Evolutionary conservation across 2,888 invertebrate species (phyloP), one percentile per base, ranked within the genome.

Genomic region (Folsomia candida): DNA sequence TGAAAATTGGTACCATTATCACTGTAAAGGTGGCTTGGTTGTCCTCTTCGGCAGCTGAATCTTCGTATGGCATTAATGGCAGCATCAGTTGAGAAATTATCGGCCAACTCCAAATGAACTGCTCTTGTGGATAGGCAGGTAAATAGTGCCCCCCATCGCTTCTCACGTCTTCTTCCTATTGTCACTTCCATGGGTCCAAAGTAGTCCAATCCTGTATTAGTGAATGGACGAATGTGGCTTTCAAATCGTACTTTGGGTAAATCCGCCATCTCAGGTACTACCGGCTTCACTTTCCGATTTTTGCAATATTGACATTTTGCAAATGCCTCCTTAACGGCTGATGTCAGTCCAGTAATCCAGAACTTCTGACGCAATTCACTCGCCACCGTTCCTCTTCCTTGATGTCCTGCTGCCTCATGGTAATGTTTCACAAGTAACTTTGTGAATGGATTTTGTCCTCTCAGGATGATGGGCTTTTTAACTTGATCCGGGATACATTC

Each of bases 1-100:
- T 67, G 65, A 28, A 77, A 77, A 47, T 77, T 77, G 1, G 67
- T 63, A 0, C 75, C 77, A 29, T 75, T 74, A 37, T 77, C 77
- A 22, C 65, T 65, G 59, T 75, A 72, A 51, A 75, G 69, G 22
- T 69, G 51, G 0, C 54, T n/a, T 1, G 75, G 74, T 61, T 65
- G 69, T 20, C 73, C 73, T 24, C 73, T 47, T 22, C 72, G 18
- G 2, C 67, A 26, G 0, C 74, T 69, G 64, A 77, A 77, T 0
- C 73, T 54, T 2, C 73, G 51, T 2, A 77, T 66, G 9, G 72
- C 75, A 1, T 69, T 54, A 1, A 77, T 51, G 29, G 74, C 73
- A 14, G 69, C 72, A 22, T 72, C 70, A 6, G 60, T 28, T 1
- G 75, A 69, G 3, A 77, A 28, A 11, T 51, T 22, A 1, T 65